Conservation (phyloP, 2,113 vertebrate genomes). For the Solenodon paradoxus region DNA sequence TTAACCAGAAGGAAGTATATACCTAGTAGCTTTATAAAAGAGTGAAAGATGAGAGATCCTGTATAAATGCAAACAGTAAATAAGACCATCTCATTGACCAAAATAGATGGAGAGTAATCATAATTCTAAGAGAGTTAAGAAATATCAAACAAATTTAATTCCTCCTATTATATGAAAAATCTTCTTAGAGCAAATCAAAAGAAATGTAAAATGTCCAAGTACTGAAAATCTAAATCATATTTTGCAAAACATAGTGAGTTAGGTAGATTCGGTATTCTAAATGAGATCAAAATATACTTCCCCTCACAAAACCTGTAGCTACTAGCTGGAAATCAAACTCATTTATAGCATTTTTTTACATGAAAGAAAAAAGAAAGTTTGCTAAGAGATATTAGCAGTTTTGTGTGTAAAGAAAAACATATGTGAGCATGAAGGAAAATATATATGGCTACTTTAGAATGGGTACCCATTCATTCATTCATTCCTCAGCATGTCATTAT, state of each 20-base stretch:
- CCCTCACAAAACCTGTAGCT: background rate
- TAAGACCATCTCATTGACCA: background rate
- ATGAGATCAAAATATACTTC: background rate
- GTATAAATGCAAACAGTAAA: background rate
- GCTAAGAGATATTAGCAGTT: background rate
- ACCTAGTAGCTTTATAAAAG: background rate
- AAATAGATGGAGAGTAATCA: background rate
- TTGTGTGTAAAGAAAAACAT: no score
- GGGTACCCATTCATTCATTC: background rate
- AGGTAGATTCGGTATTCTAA: background rate
- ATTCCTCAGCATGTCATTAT: background rate
- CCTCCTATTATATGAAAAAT: background rate
- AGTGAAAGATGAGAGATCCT: background rate
- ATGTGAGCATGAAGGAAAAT: background rate
- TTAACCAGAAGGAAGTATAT: background rate
- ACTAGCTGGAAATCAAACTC: background rate
- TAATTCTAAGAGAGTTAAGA: background rate
- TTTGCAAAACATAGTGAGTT: background rate
- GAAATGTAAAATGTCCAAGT: background rate
- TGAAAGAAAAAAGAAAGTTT: background rate
- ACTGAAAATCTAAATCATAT: background rate
- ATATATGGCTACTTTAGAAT: background rate
- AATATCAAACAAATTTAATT: background rate
- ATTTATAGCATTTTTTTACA: background rate
- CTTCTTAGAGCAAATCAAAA: background rate